Conservation (phyloP, 2,797 vertebrate species). For the Petrocephalus sullivani region DNA sequence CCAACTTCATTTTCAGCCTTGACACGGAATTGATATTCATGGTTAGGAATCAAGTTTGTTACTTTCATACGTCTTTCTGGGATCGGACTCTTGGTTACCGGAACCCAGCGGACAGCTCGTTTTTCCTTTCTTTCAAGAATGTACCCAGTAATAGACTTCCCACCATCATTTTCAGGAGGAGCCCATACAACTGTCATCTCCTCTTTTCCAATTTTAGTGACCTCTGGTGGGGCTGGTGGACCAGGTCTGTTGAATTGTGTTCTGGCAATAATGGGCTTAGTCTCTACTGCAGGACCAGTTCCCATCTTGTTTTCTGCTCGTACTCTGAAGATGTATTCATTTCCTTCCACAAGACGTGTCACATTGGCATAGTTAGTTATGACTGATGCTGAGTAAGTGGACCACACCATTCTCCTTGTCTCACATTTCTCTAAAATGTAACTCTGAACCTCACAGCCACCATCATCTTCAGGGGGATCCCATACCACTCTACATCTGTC, state of each 20-base stretch:
- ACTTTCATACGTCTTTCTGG: slow-evolving; percentile 93
- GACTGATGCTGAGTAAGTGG: slow-evolving; percentile 83
- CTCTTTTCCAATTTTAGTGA: slow-evolving; percentile 91
- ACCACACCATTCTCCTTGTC: slow-evolving; percentile 98
- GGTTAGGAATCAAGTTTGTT: slow-evolving; percentile 86
- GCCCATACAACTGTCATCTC: slow-evolving; percentile 99
- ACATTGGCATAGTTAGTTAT: slow-evolving; percentile 78
- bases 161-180: slow-evolving; percentile 93
- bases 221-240: slow-evolving; percentile 86
- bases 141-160: slow-evolving; percentile 97
- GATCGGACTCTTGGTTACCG: slow-evolving; percentile 88
- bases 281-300: slow-evolving; percentile 87
- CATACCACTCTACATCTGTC: slow-evolving; percentile 90
- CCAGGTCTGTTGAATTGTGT: slow-evolving; percentile 88
- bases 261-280: slow-evolving; percentile 83
- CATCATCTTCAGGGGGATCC: slow-evolving; percentile 91
- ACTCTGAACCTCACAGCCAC: slow-evolving; percentile 96
- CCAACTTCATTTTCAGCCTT: slow-evolving; percentile 98
- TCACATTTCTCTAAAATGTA: slow-evolving; percentile 98
- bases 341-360: slow-evolving; percentile 87
- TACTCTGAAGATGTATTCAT: slow-evolving; percentile 97
- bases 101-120: slow-evolving; percentile 82
- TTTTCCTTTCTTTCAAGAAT: slow-evolving; percentile 96
- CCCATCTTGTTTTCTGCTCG: slow-evolving; percentile 99
- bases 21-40: slow-evolving; percentile 97